Evolutionary conservation across 2,113 vertebrate genomes (phyloP), one percentile per base, ranked within the genome.

Genomic region (Ictalurus furcatus): DNA sequence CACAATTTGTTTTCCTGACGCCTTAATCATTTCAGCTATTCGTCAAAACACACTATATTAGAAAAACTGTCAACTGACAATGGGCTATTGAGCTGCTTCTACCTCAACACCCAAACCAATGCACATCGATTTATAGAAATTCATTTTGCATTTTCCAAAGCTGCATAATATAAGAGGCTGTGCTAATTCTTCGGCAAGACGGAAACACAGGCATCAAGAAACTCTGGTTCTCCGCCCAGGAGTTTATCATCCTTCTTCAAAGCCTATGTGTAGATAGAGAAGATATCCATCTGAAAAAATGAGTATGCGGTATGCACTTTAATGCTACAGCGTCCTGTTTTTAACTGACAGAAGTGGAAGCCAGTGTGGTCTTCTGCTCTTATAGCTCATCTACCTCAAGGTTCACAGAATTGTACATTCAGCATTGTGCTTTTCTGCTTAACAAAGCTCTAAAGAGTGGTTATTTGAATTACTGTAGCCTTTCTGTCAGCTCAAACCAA

Each of bases 1-100:
- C 48, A 87, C 37, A 52, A 12, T 54, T 52, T 84, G 28, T 48
- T 80, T 73, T 61, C 30, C 59, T n/a, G 85, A 52, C 63, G 21
- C 30, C 44, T 74, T 17, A 56, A 30, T 54, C 48, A 59, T 48
- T 76, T 76, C 67, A 73, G 67, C 52, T 74, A 86, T 86, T 86
- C 23, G 9, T 63, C 56, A 87, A 59, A 87, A 48, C 74, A 76
- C 30, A 61, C 52, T 59, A 34, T 48, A 78, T 30, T 59, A 76
- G 7, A 87, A 78, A 48, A 61, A 16, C 34, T 76, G 74, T 87
- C 85, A 61, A 30, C 25, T n/a, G 23, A 44, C 4, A 1, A 16
- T 40, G 34, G 69, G 30, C 52, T 63, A 76, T 3, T 23, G 67
- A 73, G 48, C 67, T 1, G 25, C 85, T 44, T 25, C 65, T 37